Evolutionary conservation across 2,113 vertebrate species (phyloP), one percentile per base, ranked within the genome.

Genomic region (Manacus vitellinus): DNA sequence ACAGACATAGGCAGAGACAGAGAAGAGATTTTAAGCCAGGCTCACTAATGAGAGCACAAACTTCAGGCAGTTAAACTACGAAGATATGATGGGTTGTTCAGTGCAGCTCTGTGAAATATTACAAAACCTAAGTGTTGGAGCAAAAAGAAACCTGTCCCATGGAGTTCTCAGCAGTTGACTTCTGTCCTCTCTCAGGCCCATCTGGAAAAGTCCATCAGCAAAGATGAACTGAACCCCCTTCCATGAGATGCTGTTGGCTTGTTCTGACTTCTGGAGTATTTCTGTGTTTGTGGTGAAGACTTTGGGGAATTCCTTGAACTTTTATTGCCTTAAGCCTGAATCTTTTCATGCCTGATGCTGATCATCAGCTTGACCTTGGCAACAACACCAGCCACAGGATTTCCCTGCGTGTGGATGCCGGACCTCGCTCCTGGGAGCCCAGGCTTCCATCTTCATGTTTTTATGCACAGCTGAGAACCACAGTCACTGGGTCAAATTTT

Each of bases 401-500:
- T 43, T 86, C 90, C 85, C 80, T 30, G 58, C 0, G 0, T 72
- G 88, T 20, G 10, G 8, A 54, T 44, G 77, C 54, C 0, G 14
- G 83, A 51, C 41, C 49, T 89, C 4, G 8, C 94, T 74, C 85
- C 86, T 23, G 91, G 80, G 92, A 96, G 73, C 74, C 61, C 61
- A 52, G 44, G 31, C 86, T 84, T 90, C 88, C 88, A 84, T 84
- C 90, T 85, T 82, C 25, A 7, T 67, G 87, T 75, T 81, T 89
- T 83, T 35, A 61, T 6, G 27, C 70, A 49, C 70, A 89, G 56
- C 86, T 85, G 91, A 96, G 73, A 96, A 51, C 83, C 49, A 27
- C 85, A 86, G 79, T 41, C 92, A 91, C 83, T 91, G 94, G 88
- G 96, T 95, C 95, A 97, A 92, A 67, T 72, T 78, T 80, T 74